Conservation (phyloP, 2,888 invertebrate genomes). For the Phasia obesa region DNA sequence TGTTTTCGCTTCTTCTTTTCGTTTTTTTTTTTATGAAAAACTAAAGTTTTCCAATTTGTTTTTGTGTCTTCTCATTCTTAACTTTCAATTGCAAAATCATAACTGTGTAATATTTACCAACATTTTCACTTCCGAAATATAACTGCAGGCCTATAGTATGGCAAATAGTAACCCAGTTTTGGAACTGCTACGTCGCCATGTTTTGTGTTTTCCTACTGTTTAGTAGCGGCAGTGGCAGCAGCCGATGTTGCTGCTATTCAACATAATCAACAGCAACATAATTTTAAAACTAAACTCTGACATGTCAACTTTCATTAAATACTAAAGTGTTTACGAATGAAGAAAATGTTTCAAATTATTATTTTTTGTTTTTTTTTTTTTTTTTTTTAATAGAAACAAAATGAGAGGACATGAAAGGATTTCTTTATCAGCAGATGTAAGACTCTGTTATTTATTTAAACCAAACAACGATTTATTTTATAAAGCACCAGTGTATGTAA, state of each 20-base stretch:
- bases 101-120: constrained; percentile 59
- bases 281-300: constrained; percentile 54
- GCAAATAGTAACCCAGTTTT: constrained; percentile 65
- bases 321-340: constrained; percentile 52
- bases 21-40: background rate
- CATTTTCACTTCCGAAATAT: constrained; percentile 67
- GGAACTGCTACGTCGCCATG: constrained; percentile 4
- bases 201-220: constrained; percentile 30
- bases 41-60: constrained; percentile 64
- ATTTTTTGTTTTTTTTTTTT: constrained; percentile 7
- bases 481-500: constrained; percentile 5
- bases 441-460: constrained; percentile 72
- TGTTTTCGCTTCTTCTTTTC: background rate
- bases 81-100: constrained; percentile 66
- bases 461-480: constrained; percentile 64
- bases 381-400: background rate
- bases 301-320: constrained; percentile 77
- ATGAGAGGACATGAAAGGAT: constrained; percentile 49
- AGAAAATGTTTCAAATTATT: constrained; percentile 55
- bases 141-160: constrained; percentile 59
- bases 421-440: constrained; percentile 80
- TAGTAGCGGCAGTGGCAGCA: constrained; percentile 20
- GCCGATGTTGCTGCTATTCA: constrained; percentile 30
- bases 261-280: constrained; percentile 41
- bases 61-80: constrained; percentile 41